Base-by-base conservation (phyloP, 2,113 vertebrate species). In the Emydura subglobosa region DNA sequence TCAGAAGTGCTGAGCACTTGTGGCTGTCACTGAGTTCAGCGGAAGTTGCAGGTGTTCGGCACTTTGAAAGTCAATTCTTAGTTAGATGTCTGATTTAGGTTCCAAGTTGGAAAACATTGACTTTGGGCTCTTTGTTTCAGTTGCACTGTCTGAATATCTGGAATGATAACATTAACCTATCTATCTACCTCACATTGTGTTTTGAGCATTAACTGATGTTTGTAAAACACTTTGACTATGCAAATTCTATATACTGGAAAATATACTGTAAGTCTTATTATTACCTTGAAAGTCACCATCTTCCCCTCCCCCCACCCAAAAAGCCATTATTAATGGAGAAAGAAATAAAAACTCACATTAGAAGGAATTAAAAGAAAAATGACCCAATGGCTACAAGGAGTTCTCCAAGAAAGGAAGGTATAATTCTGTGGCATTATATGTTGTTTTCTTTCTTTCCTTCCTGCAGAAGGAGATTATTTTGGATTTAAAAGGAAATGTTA, bases 161-260 rank as follows among this genome's bases (percentile, higher is more conserved):
- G 93, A 96, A 96, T 96, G 95, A 96, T 81, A 90, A 13, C 61
- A 91, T 95, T 92, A 88, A 91, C 92, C 91, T 94, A 79, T 24
- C 55, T 57, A 57, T 88, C 53, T 92, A 72, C 10, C 42, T 14
- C 31, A 57, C 17, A 44, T 3, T 78, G 85, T 88, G 95, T 89
- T 92, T 90, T 93, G 51, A 31, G 82, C 55, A n/a, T 93, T 95
- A 94, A 92, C 89, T 92, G 87, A 91, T 79, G 44, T 68, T 86
- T 86, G 78, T 94, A 94, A 84, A 95, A 87, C 55, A 57, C 49
- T 25, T 84, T 57, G 81, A 55, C 89, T 89, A 39, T n/a, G 57
- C 81, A 86, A 96, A 95, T 49, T 21, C 55, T 34, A 78, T 86
- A 68, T 39, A n/a, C n/a, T 72, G 34, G n/a, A 29, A 72, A 19